These are phyloP conservation scores for Trissoscelio sp. DNA, from an alignment of 2,888 invertebrate species.

Conservation along the genomic window DNA sequence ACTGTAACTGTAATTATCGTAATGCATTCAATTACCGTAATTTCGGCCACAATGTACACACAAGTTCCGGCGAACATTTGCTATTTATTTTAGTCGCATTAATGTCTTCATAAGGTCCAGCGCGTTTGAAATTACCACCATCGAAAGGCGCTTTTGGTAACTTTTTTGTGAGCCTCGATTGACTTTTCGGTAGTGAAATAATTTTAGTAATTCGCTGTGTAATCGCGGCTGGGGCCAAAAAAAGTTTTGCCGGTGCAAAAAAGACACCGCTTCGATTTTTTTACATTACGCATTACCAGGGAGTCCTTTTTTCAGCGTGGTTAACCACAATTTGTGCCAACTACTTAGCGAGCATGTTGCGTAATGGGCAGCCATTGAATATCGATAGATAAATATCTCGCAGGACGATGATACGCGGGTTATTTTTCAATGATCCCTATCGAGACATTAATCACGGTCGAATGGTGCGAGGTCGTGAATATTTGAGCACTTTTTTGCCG, in stretches of 20 bases:
- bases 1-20: constrained; percentile 36
- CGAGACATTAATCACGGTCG: constrained; percentile 54
- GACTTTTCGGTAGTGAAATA: constrained; percentile 33
- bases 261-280: constrained; percentile 14
- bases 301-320: constrained; percentile 34
- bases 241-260: constrained; percentile 18
- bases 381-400: constrained; percentile 54
- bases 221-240: constrained; percentile 18
- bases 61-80: neutral
- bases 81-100: constrained; percentile 11
- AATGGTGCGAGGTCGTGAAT: constrained; percentile 48
- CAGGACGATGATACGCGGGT: constrained; percentile 48
- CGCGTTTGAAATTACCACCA: constrained; percentile 16
- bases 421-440: constrained; percentile 56
- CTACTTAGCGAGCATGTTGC: constrained; percentile 52
- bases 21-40: constrained; percentile 42
- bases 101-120: constrained; percentile 25
- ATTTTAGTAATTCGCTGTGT: constrained; percentile 33
- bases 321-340: constrained; percentile 52
- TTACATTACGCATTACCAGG: constrained; percentile 28
- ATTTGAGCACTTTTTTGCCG: constrained; percentile 33
- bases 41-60: constrained; percentile 35
- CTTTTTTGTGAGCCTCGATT: constrained; percentile 5
- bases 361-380: constrained; percentile 55
- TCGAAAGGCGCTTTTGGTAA: constrained; percentile 3